These are phyloP conservation scores for Geococcyx californianus DNA, from an alignment of 2,113 vertebrate species.

Conservation along the genomic window DNA sequence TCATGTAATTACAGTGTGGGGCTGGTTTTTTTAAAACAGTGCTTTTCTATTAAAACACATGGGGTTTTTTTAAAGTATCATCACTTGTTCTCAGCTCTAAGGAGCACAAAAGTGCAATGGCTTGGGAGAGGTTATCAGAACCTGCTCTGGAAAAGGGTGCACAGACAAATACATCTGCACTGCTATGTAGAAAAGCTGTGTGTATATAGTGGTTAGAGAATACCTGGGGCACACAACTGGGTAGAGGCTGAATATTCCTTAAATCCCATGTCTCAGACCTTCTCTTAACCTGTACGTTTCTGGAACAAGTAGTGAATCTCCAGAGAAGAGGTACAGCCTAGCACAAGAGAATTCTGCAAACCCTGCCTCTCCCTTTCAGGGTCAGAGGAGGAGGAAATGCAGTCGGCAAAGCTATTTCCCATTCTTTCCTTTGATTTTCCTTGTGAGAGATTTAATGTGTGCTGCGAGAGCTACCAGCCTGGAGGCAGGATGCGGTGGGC, in stretches of 20 bases:
- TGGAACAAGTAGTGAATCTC: not conserved
- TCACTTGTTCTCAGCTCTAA: not conserved
- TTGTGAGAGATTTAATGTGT: not conserved
- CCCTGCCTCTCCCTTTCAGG: not conserved
- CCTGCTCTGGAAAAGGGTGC: not conserved
- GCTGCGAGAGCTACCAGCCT: not conserved
- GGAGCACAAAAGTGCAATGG: not conserved
- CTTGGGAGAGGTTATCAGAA: not conserved
- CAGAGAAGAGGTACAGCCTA: not conserved
- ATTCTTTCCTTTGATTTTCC: not conserved
- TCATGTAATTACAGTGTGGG: not conserved
- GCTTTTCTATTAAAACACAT: not conserved
- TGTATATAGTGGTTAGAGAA: not conserved
- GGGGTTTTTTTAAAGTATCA: not conserved
- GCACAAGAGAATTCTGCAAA: not conserved
- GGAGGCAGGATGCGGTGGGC: not conserved
- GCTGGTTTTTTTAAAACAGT: not conserved
- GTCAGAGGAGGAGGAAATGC: not conserved
- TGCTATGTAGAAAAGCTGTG: not conserved
- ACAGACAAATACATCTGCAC: not conserved
- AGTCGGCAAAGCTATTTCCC: not conserved
- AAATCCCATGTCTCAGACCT: not conserved
- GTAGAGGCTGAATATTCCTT: not conserved
- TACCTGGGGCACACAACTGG: not conserved
- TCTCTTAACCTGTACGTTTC: not conserved